Percentiles rank a stretch among this genome's conserved stretches.
These are phyloP conservation scores for Tribolium madens DNA, from an alignment of 1,140 invertebrate genomes.

Conservation along the genomic window DNA sequence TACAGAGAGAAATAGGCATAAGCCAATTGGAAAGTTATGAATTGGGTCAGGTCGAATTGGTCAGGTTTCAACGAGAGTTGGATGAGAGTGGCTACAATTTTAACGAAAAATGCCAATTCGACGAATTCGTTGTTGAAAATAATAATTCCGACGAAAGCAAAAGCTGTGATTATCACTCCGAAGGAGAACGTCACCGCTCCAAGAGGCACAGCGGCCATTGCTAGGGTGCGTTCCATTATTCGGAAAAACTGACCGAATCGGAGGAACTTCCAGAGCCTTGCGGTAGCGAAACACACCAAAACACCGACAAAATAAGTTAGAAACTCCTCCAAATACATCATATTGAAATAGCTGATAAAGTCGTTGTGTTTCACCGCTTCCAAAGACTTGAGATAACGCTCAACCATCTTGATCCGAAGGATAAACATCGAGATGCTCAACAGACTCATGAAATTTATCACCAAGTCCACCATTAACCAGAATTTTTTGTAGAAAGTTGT, in stretches of 20 bases:
- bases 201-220: conserved; percentile 36
- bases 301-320: conserved; percentile 46
- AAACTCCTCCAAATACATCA: conserved; percentile 49
- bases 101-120: conserved; percentile 43
- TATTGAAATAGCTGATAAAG: conserved; percentile 55
- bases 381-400: conserved; percentile 32
- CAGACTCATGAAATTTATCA: conserved; percentile 46
- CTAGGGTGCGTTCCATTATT: conserved; percentile 53
- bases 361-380: conserved; percentile 52
- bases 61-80: conserved; percentile 28
- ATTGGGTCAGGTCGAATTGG: conserved; percentile 1
- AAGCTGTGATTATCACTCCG: conserved; percentile 43
- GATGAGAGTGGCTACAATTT: conserved; percentile 4
- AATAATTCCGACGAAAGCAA: conserved; percentile 43
- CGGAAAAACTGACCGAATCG: conserved; percentile 53
- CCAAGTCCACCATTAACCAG: conserved; percentile 44
- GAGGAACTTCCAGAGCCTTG: conserved; percentile 55
- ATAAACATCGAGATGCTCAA: conserved; percentile 12
- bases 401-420: conserved; percentile 17
- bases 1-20: conserved; percentile 45
- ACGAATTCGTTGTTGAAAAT: conserved; percentile 37
- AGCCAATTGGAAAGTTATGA: conserved; percentile 32
- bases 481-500: conserved; percentile 28
- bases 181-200: conserved; percentile 46
- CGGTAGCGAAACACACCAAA: conserved; percentile 53